These are phyloP conservation scores for Blastomussa wellsi DNA, from an alignment of 92 coral and sea anemone genomes.

Conservation along the genomic window DNA sequence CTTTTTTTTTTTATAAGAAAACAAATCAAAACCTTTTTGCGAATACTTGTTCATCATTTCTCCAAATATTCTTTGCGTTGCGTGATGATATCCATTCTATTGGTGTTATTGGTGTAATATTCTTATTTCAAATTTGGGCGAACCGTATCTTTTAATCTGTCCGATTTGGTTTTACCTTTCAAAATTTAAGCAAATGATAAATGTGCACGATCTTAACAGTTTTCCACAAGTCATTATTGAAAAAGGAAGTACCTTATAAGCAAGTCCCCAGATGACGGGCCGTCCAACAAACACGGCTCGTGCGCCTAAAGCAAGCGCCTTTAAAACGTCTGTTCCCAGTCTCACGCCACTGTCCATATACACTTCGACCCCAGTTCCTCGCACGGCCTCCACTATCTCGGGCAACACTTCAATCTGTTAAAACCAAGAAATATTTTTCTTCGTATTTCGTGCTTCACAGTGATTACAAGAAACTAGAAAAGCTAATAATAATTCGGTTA, in stretches of 20 bases:
- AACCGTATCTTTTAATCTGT: too few species aligned
- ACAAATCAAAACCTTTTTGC: too few species aligned
- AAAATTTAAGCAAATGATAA: too few species aligned
- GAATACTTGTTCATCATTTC: too few species aligned
- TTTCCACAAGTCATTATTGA: background rate
- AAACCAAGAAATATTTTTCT: background rate
- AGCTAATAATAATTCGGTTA: background rate
- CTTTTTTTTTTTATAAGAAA: background rate
- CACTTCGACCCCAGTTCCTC: constrained; percentile 35
- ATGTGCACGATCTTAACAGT: too few species aligned
- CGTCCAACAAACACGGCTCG: constrained; percentile 49
- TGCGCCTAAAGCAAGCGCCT: constrained; percentile 56
- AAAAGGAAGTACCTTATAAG: constrained; percentile 28
- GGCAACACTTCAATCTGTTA: constrained; percentile 46
- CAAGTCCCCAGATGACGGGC: constrained; percentile 51
- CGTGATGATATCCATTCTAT: too few species aligned
- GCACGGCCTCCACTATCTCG: constrained; percentile 38
- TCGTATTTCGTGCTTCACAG: too few species aligned
- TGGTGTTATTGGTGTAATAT: too few species aligned
- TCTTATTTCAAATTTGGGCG: too few species aligned
- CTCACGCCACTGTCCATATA: constrained; percentile 50
- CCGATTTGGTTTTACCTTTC: too few species aligned
- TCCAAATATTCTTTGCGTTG: too few species aligned
- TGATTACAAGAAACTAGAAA: background rate
- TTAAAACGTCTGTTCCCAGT: constrained; percentile 47